Base-by-base conservation (phyloP, 2,113 vertebrate species). In the Hippocampus zosterae region DNA sequence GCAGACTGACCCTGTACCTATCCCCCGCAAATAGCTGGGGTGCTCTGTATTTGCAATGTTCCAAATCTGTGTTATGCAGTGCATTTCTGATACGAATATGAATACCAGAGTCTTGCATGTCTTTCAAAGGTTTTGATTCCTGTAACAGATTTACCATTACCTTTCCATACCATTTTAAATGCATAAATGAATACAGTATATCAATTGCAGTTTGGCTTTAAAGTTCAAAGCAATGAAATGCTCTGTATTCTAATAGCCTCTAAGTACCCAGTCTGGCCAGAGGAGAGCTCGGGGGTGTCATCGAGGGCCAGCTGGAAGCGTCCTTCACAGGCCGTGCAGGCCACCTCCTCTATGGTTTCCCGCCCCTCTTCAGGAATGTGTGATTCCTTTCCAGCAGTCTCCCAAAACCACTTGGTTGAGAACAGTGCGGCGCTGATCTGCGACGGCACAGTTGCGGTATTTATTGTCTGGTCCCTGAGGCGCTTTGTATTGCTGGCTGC, bases 341-440 rank as follows among this genome's bases (percentile, higher is more conserved):
- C 75, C 80, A 69, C 78, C 83, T 74, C 83, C 77, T 78, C 83
- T 83, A 68, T 8, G 73, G 83, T 78, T 74, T 81, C 61, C 76
- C 63, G 74, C 73, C 77, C 81, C 89, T 88, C 87, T 89, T 86
- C 83, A 89, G 90, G 90, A 91, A 91, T 90, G 90, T 88, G 85
- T 89, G 88, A 89, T 91, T 89, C 74, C 78, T 78, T 90, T 92
- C 90, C 89, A 91, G 84, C 78, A 37, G 68, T 65, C 77, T 66
- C 84, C 86, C 83, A 80, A 85, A 84, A 75, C 82, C 56, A 75
- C 70, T 60, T 55, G 81, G 83, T 81, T 67, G 79, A 84, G 81
- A 87, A 82, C 85, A 85, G 83, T 66, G 75, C 59, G 1, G 69
- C 18, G 70, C 79, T 84, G 84, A 85, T 85, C 88, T 68, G 75